phyloP scores from a whole-genome alignment of 2,113 vertebrate genomes.

The Trinectes maculatus region DNA sequence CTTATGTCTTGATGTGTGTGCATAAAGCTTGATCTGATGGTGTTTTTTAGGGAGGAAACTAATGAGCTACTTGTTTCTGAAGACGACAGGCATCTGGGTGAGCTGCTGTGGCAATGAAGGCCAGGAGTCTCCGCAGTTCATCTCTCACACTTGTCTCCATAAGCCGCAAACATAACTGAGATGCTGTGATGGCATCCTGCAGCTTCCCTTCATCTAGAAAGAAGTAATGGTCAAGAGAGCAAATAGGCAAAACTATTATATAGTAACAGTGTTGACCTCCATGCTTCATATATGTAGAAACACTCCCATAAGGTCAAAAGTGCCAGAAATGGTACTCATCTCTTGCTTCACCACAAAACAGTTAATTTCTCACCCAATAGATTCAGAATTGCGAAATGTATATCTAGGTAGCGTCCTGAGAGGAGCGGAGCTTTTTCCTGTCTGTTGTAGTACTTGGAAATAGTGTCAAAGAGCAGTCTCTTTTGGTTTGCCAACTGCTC shows the following conservation, averaged over 20 bases:
- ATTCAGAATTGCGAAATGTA: constrained; percentile 84
- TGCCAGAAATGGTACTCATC: too few species aligned
- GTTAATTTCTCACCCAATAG: constrained; percentile 82
- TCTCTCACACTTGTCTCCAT: constrained; percentile 79
- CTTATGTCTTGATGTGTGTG: too few species aligned
- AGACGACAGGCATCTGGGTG: constrained; percentile 77
- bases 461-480: constrained; percentile 86
- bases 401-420: constrained; percentile 77
- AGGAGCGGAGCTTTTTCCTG: constrained; percentile 84
- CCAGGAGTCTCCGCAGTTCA: constrained; percentile 82
- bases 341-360: too few species aligned
- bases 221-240: background rate
- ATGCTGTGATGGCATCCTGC: constrained; percentile 81
- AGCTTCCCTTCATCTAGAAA: constrained; percentile 79
- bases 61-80: constrained; percentile 83
- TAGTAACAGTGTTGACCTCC: background rate
- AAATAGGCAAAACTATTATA: background rate
- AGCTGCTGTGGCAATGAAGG: constrained; percentile 80
- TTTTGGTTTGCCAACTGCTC: constrained; percentile 75
- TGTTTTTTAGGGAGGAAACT: background rate
- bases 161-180: constrained; percentile 84
- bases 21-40: background rate
- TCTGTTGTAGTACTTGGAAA: constrained; percentile 86
- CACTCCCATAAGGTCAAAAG: too few species aligned
- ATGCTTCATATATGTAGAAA: background rate